A percentile compares a stretch with the other conserved stretches of the same genome.
Evolutionary conservation across 2,888 invertebrate species (phyloP).

Genomic region (Osmoderma eremita): DNA sequence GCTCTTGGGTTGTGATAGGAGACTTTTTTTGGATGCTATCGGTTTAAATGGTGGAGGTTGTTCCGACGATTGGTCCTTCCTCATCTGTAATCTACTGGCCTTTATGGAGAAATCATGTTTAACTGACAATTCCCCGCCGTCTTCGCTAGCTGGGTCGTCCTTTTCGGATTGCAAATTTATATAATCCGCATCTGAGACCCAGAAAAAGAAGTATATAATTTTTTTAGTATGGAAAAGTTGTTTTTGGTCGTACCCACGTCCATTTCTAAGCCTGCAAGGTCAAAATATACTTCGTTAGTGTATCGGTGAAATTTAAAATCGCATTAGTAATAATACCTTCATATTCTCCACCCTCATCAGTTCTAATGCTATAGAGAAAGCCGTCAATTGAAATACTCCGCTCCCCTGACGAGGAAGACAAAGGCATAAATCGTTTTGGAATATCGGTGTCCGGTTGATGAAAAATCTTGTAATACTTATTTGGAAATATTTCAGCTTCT

Average conservation of each 20-base stretch:
- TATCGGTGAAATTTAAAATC: conserved; percentile 1
- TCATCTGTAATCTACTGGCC: too few relatives aligned
- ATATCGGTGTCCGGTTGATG: conserved; percentile 43
- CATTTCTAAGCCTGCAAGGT: conserved; percentile 10
- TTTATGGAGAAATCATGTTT: too few relatives aligned
- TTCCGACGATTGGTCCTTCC: too few relatives aligned
- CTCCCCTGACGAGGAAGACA: background rate
- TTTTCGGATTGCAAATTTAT: too few relatives aligned
- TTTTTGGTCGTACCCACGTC: conserved; percentile 6
- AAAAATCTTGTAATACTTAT: conserved; percentile 36
- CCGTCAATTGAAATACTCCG: background rate
- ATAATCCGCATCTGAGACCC: too few relatives aligned
- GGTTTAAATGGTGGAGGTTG: too few relatives aligned
- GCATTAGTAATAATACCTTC: conserved; percentile 13
- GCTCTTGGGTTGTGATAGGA: too few relatives aligned
- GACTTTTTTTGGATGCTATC: too few relatives aligned
- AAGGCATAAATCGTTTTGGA: conserved; percentile 44
- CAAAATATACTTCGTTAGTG: background rate
- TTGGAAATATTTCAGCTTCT: conserved; percentile 19
- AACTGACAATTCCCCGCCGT: too few relatives aligned
- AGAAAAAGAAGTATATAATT: background rate
- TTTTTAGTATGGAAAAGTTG: background rate
- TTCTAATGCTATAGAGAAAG: background rate
- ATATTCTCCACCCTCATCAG: conserved; percentile 11
- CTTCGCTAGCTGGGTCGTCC: too few relatives aligned